Evolutionary conservation across 2,113 vertebrate genomes (phyloP).

Genomic region (Vidua macroura): DNA sequence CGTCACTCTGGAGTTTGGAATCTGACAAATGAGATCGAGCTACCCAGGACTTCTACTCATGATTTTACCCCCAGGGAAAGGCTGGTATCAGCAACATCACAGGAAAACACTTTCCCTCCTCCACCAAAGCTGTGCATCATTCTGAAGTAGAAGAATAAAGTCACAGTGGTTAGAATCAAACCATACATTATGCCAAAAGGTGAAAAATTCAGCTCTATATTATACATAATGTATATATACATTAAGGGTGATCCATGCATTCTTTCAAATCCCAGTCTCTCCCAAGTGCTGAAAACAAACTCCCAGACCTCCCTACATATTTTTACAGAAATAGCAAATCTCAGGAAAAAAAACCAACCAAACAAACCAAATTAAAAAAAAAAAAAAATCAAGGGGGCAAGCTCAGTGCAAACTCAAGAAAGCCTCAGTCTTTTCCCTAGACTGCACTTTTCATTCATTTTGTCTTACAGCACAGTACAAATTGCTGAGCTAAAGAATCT

Average conservation of each 20-base stretch:
- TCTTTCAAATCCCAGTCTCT: background rate
- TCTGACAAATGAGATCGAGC: background rate
- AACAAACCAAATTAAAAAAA: background rate
- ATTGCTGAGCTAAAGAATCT: constrained; percentile 18
- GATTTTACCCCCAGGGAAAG: background rate
- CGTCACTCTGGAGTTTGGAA: background rate
- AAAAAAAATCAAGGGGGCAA: background rate
- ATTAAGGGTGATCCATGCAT: background rate
- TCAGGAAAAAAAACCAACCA: background rate
- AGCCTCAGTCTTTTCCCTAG: background rate
- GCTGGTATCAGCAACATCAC: background rate
- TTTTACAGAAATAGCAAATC: background rate
- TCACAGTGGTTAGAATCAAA: background rate
- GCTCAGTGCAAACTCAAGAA: background rate
- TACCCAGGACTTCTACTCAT: background rate
- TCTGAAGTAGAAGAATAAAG: background rate
- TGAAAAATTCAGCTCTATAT: background rate
- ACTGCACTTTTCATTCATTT: constrained; percentile 5
- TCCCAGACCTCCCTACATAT: background rate
- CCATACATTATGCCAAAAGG: background rate
- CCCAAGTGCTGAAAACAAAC: background rate
- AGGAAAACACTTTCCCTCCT: background rate
- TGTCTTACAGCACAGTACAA: constrained; percentile 1
- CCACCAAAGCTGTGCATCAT: background rate
- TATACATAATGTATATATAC: rapidly evolving